These are phyloP conservation scores for Rattus norvegicus DNA, from an alignment of 2,113 vertebrate genomes.

Conservation along the genomic window DNA sequence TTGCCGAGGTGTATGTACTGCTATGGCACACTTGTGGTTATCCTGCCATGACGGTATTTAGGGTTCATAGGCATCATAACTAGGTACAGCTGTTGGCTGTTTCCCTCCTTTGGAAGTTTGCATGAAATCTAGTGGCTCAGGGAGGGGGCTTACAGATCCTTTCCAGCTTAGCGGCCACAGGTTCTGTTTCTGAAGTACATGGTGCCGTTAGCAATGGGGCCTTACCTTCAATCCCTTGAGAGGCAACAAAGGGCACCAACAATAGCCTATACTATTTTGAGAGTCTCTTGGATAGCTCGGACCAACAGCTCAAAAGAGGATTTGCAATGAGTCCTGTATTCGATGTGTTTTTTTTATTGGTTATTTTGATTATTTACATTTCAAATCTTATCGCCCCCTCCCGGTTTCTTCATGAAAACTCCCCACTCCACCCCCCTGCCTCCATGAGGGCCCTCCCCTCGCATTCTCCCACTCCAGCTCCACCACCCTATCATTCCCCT, in stretches of 20 bases:
- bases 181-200: neutral
- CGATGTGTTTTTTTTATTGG: neutral
- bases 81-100: neutral
- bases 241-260: neutral
- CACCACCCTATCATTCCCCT: too few species aligned
- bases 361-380: too few species aligned
- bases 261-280: neutral
- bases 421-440: too few species aligned
- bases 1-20: neutral
- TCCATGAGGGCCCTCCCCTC: too few species aligned
- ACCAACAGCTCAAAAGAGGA: neutral
- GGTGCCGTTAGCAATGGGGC: neutral
- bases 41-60: neutral
- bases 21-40: neutral
- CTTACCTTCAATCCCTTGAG: neutral
- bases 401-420: too few species aligned
- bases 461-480: too few species aligned
- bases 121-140: neutral
- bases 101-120: neutral
- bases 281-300: neutral
- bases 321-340: neutral
- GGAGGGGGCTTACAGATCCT: neutral
- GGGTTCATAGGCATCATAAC: neutral
- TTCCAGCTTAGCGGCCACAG: neutral
- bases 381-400: too few species aligned